Evolutionary conservation across 2,888 invertebrate genomes (phyloP), one percentile per base, ranked within the genome.

Genomic region (Tortricodes alternella): DNA sequence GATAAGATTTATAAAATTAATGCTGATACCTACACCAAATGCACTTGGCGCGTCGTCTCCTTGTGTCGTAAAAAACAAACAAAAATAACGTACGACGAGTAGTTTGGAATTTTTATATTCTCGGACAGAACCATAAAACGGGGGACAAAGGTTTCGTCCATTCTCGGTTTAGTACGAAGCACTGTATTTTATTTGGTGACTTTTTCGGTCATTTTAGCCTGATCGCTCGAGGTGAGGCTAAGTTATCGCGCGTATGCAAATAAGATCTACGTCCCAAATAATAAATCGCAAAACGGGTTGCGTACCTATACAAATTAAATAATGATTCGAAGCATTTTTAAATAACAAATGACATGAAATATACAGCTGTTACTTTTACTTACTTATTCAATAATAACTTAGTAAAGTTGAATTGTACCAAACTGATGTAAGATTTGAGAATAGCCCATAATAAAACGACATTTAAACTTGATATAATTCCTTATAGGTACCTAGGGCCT

Each of bases 21-120:
- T 13, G 2, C 43, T 11, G 19, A 37, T 49, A 37, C 37, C 43
- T 48, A 39, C 46, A 53, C 55, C 62, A 49, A 59, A 64, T 53
- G 56, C 58, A 61, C 66, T 67, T 64, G 61, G 52, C 60, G 56
- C 59, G 74, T 66, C 72, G 77, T 67, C 58, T 66, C 66, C 66
- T 65, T 65, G 65, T 59, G 57, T 61, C 64, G 53, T 67, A 62
- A 63, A 67, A 66, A 62, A 62, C 56, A 58, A 63, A 59, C 57
- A 50, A 60, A 53, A 38, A 44, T 59, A 53, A 51, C 53, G 59
- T 58, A 48, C 53, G 48, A 51, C 59, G 52, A 56, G 61, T 60
- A 61, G 62, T 60, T 66, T 53, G 62, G 63, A 63, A 62, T 64
- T 58, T 65, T 66, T 66, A 64, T 64, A 58, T 57, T 58, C 61